These are phyloP conservation scores for Cantharis rustica DNA, from an alignment of 2,888 invertebrate genomes.

Conservation along the genomic window DNA sequence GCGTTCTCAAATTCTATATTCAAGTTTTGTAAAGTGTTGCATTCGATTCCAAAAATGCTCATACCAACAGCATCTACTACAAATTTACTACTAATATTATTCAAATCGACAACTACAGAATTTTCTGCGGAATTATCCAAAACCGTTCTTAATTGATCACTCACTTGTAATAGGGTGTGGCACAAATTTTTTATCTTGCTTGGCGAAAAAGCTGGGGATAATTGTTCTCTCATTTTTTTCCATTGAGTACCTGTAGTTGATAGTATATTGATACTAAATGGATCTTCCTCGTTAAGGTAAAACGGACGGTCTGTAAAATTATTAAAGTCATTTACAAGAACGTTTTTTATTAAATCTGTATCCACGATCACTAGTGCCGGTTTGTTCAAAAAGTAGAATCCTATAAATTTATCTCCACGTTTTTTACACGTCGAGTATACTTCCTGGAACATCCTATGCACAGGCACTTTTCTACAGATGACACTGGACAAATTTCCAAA, in stretches of 20 bases:
- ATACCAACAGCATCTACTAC: neutral
- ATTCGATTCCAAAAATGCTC: neutral
- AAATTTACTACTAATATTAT: neutral
- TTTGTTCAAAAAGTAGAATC: neutral
- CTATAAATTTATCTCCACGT: neutral
- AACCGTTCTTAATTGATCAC: neutral
- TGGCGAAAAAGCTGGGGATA: neutral
- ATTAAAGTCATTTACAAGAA: neutral
- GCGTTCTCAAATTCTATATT: neutral
- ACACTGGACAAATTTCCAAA: neutral
- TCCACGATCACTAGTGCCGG: neutral
- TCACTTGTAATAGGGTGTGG: slow-evolving; percentile 28
- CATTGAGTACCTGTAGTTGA: neutral
- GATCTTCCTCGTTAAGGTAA: neutral
- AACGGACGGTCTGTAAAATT: neutral
- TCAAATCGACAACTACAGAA: neutral
- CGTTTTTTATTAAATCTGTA: neutral
- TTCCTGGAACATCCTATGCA: neutral
- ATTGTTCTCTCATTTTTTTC: neutral
- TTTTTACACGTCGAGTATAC: neutral
- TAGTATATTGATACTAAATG: neutral
- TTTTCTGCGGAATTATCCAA: neutral
- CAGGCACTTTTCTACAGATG: neutral
- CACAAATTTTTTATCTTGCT: neutral
- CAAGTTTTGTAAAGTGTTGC: neutral